Evolutionary conservation across 2,113 vertebrate species (phyloP), one percentile per base, ranked within the genome.

Genomic region (Notarius quadriscutis): DNA sequence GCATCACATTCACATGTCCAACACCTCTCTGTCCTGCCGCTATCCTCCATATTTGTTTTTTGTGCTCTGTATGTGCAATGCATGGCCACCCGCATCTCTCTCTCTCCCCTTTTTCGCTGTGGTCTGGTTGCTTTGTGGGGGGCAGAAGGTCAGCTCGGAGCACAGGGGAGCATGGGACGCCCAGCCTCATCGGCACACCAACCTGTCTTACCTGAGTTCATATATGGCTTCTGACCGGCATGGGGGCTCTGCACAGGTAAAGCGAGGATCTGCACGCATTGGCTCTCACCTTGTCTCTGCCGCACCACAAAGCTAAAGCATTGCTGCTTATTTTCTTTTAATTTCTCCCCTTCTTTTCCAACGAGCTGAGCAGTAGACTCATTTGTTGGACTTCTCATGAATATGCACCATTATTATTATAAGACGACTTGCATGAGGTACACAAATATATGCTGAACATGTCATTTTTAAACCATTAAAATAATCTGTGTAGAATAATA

Each of bases 161-260:
- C 98, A 97, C 93, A 95, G 98, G 95, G 98, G 98, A 96, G 97
- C 98, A 74, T 99, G 98, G 98, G 98, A 99, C 92, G 95, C 97
- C 91, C 97, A 98, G 93, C 98, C 97, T 27, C 96, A 96, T 94
- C 97, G 97, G 87, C 98, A 98, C 96, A 96, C 98, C 92, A 98
- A 98, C 95, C 96, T 97, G 72, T 87, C 86, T 71, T 99, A 98
- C 94, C 92, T 99, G 96, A 96, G 97, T 92, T 97, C 98, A 94
- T 98, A 99, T 92, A 94, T 99, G 96, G 97, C 98, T 92, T 96
- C 98, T 87, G 98, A 99, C 92, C 97, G 98, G 96, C 98, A 98
- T 88, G 98, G 98, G 94, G 98, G 98, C 96, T 99, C 98, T 91
- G 98, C 99, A 86, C 98, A 99, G 98, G 98, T 99, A 99, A 91